These are phyloP conservation scores for Panulirus ornatus DNA, from an alignment of 1,140 invertebrate species.

Conservation along the genomic window DNA sequence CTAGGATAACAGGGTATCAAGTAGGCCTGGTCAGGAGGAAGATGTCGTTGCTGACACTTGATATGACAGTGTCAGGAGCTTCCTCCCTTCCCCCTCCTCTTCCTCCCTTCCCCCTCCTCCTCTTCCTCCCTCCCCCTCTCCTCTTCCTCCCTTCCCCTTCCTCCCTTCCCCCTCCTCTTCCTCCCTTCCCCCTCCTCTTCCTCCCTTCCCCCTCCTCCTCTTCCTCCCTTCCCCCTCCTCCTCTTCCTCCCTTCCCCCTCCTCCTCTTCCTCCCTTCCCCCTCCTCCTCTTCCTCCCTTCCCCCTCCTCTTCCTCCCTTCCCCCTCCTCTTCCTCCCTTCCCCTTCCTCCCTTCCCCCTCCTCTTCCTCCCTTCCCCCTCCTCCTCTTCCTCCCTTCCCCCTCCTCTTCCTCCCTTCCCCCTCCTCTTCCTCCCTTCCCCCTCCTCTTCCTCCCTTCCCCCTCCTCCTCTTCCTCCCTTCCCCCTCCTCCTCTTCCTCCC, in stretches of 20 bases:
- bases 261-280: neutral
- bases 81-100: neutral
- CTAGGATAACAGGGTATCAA: no score
- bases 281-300: neutral
- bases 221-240: neutral
- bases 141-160: neutral
- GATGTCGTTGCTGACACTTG: no score
- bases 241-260: neutral
- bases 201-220: neutral
- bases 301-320: neutral
- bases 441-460: neutral
- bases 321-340: neutral
- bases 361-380: neutral
- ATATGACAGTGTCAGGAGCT: no score
- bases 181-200: neutral
- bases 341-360: neutral
- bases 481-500: neutral
- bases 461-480: neutral
- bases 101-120: neutral
- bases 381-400: neutral
- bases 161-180: neutral
- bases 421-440: neutral
- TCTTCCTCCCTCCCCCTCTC: no score
- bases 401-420: neutral
- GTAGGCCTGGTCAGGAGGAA: no score